Percentiles rank a stretch among this genome's conserved stretches.
Evolutionary conservation across 2,888 invertebrate species (phyloP).

Genomic region (Microctonus hyperodae): DNA sequence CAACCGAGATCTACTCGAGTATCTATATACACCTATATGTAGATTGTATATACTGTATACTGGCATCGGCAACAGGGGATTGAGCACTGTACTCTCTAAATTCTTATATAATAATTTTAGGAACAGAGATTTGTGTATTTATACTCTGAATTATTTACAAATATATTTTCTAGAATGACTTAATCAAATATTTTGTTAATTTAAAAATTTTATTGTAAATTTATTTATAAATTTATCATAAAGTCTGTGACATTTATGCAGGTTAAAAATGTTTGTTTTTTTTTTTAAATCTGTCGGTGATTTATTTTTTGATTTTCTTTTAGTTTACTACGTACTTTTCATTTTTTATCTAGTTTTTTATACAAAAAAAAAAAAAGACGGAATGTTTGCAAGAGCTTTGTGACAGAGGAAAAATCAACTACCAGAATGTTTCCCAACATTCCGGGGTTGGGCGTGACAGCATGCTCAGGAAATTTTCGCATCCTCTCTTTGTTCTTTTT

Average conservation of each 20-base stretch:
- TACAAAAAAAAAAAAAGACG: not conserved
- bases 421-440: not conserved
- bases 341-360: not conserved
- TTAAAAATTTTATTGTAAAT: not conserved
- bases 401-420: not conserved
- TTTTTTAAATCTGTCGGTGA: not conserved
- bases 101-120: not conserved
- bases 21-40: not conserved
- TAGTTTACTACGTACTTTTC: no score
- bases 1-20: conserved; percentile 32
- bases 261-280: not conserved
- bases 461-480: not conserved
- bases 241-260: not conserved
- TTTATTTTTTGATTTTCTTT: not conserved
- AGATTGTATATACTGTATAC: not conserved
- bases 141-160: no score
- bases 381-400: not conserved
- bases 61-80: conserved; percentile 13
- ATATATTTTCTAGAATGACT: no score
- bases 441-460: not conserved
- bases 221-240: no score
- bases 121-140: not conserved
- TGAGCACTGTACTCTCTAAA: not conserved
- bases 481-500: not conserved
- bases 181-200: not conserved